Evolutionary conservation across 2,888 invertebrate genomes (phyloP), one percentile per base, ranked within the genome.

Genomic region (Nudaria mundana): DNA sequence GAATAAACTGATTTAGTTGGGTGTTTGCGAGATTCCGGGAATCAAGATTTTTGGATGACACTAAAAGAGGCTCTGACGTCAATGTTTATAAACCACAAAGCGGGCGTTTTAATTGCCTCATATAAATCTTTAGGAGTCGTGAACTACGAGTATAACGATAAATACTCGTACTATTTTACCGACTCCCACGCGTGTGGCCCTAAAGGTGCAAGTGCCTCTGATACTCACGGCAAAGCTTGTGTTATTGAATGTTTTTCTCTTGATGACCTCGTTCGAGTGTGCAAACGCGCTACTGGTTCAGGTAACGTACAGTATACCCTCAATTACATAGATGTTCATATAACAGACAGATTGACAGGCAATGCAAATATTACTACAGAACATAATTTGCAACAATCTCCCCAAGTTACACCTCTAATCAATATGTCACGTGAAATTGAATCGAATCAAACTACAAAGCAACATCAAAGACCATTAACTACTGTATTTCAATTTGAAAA

Each of bases 191-290:
- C 28, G 52, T 54, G 56, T 35, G 33, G 13, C 44, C 39, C 10
- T 44, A 48, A 16, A 50, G 39, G 20, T 31, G 52, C 5, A 43
- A 54, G 40, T 37, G 52, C 18, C 2, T 2, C 3, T 2, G 20
- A 20, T 5, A 20, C 5, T 56, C n/a, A n/a, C n/a, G 57, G 40
- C 52, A 41, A 40, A 15, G 40, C 52, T 49, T 34, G 56, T 13
- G 24, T 25, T 11, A 33, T 58, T 1, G 16, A 40, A 13, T 34
- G 28, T 12, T 18, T 32, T 22, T 23, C 16, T 12, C 7, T 35
- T 8, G 24, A 31, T 10, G 25, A 31, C 15, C 11, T 26, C 2
- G 26, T 18, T 3, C 16, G 16, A 25, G 18, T 30, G 11, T 18
- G 18, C 18, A 18, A 18, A 18, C 18, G 30, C 10, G 5, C 18